These are phyloP conservation scores for Caenorhabditis drosophilae DNA, from an alignment of 2,888 invertebrate genomes.

Conservation along the genomic window DNA sequence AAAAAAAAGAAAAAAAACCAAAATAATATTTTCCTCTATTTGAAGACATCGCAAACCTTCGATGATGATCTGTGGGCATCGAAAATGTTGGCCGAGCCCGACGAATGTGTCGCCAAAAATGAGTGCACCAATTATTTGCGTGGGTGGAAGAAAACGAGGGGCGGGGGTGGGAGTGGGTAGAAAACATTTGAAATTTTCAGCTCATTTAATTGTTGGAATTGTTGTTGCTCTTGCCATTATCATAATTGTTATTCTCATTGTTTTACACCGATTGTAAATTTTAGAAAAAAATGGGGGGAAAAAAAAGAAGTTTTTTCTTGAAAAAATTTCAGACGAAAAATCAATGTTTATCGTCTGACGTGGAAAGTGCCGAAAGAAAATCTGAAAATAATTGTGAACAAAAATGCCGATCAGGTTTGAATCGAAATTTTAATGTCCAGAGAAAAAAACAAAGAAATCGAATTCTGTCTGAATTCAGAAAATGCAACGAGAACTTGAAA, in stretches of 20 bases:
- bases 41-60: not conserved
- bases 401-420: slow-evolving; percentile 38
- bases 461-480: slow-evolving; percentile 14
- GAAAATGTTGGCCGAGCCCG: slow-evolving; percentile 10
- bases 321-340: not conserved
- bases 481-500: slow-evolving; percentile 37
- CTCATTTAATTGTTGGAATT: not conserved
- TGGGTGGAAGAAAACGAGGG: no score
- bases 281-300: no score
- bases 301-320: no score
- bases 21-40: not conserved
- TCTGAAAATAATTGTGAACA: slow-evolving; percentile 63
- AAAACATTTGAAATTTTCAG: not conserved
- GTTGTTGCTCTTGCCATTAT: not conserved
- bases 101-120: slow-evolving; percentile 14
- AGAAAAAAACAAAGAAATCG: slow-evolving; percentile 8
- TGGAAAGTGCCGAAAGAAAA: slow-evolving; percentile 56
- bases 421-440: not conserved
- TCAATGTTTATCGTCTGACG: not conserved
- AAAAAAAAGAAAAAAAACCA: no score
- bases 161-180: no score
- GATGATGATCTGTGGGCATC: slow-evolving; percentile 16
- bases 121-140: slow-evolving; percentile 22
- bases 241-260: not conserved
- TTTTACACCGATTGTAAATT: no score